Conservation (phyloP, 2,888 invertebrate genomes). For the Desoria tigrina region DNA sequence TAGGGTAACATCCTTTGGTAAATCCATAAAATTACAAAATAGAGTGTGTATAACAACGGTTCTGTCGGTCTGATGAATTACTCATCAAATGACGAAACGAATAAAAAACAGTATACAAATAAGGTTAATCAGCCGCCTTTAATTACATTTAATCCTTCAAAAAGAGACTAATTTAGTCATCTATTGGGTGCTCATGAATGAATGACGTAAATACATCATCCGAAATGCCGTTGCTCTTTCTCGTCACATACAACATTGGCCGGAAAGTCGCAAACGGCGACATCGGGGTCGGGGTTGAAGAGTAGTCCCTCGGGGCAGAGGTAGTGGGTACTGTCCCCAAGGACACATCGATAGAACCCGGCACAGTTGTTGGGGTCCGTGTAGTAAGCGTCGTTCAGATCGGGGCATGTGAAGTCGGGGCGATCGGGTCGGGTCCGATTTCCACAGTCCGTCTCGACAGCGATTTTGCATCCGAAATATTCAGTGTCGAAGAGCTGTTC, state of each 20-base stretch:
- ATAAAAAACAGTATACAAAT: too few species aligned
- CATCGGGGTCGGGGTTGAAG: not conserved
- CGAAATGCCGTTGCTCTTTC: too few species aligned
- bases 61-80: too few species aligned
- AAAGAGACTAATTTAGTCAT: not conserved
- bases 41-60: too few species aligned
- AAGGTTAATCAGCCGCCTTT: too few species aligned
- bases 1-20: too few species aligned
- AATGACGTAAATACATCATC: too few species aligned
- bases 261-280: conserved; percentile 6
- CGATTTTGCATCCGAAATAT: not conserved
- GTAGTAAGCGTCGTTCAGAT: not conserved
- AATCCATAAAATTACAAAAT: too few species aligned
- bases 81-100: too few species aligned
- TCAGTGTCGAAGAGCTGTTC: not conserved
- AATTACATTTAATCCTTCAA: too few species aligned
- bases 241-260: conserved; percentile 14
- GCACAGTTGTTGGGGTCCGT: conserved; percentile 9
- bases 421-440: not conserved
- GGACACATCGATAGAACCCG: conserved; percentile 1
- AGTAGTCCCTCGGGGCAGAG: conserved; percentile 6
- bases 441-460: not conserved
- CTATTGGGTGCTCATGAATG: not conserved
- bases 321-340: not conserved
- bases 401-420: conserved; percentile 7